phyloP scores from a whole-genome alignment of 2,113 vertebrate genomes.

The Acanthochromis polyacanthus region DNA sequence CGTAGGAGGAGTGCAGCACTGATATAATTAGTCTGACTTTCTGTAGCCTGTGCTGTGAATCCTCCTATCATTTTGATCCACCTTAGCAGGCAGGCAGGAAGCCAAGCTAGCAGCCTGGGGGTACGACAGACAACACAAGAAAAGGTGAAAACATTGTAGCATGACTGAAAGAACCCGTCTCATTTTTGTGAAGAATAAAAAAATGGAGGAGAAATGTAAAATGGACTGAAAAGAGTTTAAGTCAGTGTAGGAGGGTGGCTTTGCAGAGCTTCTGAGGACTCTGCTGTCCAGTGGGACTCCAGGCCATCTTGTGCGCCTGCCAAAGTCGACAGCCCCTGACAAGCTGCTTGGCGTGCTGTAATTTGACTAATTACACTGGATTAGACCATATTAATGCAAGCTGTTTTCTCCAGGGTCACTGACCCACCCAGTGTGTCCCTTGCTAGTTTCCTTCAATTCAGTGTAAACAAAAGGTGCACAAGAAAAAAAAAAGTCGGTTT shows the following conservation, averaged over 20 bases:
- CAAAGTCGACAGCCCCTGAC: conserved; percentile 96
- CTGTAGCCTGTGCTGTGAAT: conserved; percentile 66
- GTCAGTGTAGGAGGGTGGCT: conserved; percentile 68
- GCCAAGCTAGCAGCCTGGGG: conserved; percentile 60
- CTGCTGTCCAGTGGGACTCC: conserved; percentile 91
- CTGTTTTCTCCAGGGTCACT: conserved; percentile 97
- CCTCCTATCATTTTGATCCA: conserved; percentile 74
- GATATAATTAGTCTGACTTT: conserved; percentile 82
- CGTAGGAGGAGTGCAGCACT: conserved; percentile 65
- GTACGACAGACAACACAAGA: conserved; percentile 36
- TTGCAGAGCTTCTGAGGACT: conserved; percentile 74
- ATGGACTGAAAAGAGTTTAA: conserved; percentile 30
- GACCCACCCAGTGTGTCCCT: conserved; percentile 89
- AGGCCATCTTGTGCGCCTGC: conserved; percentile 88
- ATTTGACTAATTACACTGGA: conserved; percentile 99
- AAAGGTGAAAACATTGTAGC: conserved; percentile 46
- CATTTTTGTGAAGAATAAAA: conserved; percentile 43
- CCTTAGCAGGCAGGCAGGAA: conserved; percentile 69
- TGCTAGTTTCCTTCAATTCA: conserved; percentile 24
- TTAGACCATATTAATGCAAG: conserved; percentile 99
- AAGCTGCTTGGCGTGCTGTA: conserved; percentile 93
- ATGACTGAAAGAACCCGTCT: conserved; percentile 30
- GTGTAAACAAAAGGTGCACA: conserved; percentile 44
- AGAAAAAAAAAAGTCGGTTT: conserved; percentile 25
- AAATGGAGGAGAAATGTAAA: conserved; percentile 25